phyloP scores from a whole-genome alignment of 2,888 invertebrate species.

The Archips xylosteana region DNA sequence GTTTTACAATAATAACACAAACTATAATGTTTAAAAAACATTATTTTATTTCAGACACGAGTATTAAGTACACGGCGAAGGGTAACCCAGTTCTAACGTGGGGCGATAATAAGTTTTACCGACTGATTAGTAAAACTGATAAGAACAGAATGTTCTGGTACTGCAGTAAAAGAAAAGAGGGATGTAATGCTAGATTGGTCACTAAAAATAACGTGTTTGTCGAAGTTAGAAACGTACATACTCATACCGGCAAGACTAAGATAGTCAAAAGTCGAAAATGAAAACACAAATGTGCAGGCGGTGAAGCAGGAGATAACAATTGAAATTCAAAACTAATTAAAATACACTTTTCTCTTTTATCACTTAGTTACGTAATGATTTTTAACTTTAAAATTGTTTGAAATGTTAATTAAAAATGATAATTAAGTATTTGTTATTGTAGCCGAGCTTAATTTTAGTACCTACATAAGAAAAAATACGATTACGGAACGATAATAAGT shows the following conservation, averaged over 20 bases:
- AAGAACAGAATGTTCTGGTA: conserved; percentile 18
- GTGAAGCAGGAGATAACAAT: neutral
- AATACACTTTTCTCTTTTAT: neutral
- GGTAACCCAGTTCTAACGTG: conserved; percentile 17
- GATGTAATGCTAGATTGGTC: conserved; percentile 19
- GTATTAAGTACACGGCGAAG: conserved; percentile 7
- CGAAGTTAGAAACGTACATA: conserved; percentile 11
- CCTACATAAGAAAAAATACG: too few relatives aligned
- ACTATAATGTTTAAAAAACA: neutral
- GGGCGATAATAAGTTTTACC: conserved; percentile 10
- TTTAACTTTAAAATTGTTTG: too few relatives aligned
- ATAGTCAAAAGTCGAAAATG: neutral
- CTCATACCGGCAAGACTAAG: neutral
- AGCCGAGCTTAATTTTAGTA: too few relatives aligned
- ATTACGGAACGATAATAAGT: neutral
- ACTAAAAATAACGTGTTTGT: conserved; percentile 19
- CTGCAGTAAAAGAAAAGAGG: neutral
- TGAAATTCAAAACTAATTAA: neutral
- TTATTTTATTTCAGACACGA: conserved; percentile 10
- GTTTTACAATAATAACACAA: neutral
- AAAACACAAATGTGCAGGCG: neutral
- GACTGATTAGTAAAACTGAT: neutral
- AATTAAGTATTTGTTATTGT: too few relatives aligned
- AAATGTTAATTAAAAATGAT: too few relatives aligned
- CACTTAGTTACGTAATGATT: too few relatives aligned